A percentile compares a stretch with the other conserved stretches of the same genome.
These are phyloP conservation scores for Bubalus kerabau DNA, from an alignment of 2,113 vertebrate genomes.

Conservation along the genomic window DNA sequence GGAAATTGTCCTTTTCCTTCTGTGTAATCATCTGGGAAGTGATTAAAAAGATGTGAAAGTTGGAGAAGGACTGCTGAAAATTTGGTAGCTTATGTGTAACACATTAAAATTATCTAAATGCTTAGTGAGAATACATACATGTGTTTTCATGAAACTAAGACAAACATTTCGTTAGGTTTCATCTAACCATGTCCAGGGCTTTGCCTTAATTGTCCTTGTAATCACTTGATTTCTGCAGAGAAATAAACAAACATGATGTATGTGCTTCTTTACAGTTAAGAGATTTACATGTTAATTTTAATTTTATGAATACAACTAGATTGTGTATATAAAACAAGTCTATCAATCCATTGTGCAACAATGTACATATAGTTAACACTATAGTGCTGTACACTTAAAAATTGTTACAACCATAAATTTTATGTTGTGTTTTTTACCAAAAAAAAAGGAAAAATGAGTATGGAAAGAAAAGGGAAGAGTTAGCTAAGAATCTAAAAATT, in stretches of 20 bases:
- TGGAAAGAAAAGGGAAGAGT: background rate
- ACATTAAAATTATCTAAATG: background rate
- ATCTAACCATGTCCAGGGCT: background rate
- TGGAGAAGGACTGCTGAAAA: background rate
- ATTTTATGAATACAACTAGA: background rate
- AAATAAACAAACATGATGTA: background rate
- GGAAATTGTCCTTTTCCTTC: conserved; percentile 21
- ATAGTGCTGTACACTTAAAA: background rate
- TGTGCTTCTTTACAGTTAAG: background rate
- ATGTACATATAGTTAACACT: background rate
- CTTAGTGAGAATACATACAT: background rate
- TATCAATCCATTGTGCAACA: background rate
- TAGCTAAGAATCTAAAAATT: background rate
- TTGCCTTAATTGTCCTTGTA: conserved; percentile 26
- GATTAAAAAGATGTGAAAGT: background rate
- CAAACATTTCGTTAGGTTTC: background rate
- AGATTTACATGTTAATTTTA: conserved; percentile 15
- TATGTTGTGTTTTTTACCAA: background rate
- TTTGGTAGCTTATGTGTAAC: background rate
- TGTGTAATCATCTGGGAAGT: conserved; percentile 11
- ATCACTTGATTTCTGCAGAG: background rate
- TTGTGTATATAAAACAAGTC: background rate
- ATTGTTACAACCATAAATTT: background rate
- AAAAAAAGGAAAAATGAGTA: background rate
- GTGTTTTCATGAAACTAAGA: background rate